Evolutionary conservation across 2,888 invertebrate genomes (phyloP).

Genomic region (Cosmorhoe ocellata): DNA sequence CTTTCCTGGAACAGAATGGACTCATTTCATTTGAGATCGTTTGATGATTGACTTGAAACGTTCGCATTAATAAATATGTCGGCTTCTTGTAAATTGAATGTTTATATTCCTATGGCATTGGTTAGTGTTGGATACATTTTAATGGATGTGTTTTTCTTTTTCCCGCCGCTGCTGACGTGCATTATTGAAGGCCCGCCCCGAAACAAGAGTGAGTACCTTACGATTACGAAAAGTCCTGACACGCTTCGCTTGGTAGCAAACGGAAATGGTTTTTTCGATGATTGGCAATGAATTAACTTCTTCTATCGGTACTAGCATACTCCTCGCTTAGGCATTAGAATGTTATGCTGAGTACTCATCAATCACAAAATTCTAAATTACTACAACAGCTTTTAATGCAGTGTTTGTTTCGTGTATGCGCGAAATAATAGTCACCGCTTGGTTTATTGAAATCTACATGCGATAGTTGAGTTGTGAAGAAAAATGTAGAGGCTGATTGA

Average conservation of each 20-base stretch:
- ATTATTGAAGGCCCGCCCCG: conserved; percentile 84
- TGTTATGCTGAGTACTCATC: conserved; percentile 27
- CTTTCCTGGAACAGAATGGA: conserved; percentile 44
- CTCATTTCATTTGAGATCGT: conserved; percentile 34
- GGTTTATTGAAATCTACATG: conserved; percentile 54
- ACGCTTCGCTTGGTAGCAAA: conserved; percentile 70
- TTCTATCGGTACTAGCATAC: conserved; percentile 35
- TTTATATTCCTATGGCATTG: conserved; percentile 35
- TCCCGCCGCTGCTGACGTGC: conserved; percentile 66
- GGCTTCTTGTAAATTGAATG: conserved; percentile 49
- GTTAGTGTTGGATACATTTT: conserved; percentile 46
- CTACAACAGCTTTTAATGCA: conserved; percentile 56
- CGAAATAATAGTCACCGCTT: conserved; percentile 71
- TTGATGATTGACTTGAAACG: conserved; percentile 21
- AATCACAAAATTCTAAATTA: conserved; percentile 50
- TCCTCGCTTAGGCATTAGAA: conserved; percentile 42
- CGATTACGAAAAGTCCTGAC: conserved; percentile 37
- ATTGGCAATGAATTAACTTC: conserved; percentile 59
- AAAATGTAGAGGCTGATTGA: conserved; percentile 76
- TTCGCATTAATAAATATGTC: conserved; percentile 51
- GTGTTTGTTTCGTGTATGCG: conserved; percentile 67
- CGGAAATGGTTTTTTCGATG: conserved; percentile 52
- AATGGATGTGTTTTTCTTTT: conserved; percentile 64
- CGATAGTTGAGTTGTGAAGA: conserved; percentile 56
- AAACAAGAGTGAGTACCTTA: conserved; percentile 85